Evolutionary conservation across 92 coral and sea anemone species (phyloP).

Genomic region (Ricordea florida): DNA sequence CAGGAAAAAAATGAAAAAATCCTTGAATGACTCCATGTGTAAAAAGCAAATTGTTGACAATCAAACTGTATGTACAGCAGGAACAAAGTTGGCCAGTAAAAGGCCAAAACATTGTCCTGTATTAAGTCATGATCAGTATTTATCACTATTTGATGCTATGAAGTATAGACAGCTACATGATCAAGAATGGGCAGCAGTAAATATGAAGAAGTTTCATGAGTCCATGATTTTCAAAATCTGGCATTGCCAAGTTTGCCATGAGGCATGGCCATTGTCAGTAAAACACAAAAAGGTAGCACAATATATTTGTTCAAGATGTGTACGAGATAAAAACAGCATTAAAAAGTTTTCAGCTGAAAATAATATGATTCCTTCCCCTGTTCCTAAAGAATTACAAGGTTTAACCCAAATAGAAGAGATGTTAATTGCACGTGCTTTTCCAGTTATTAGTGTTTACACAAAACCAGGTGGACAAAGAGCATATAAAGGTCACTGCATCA

Average conservation of each 20-base stretch:
- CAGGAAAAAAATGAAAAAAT: neutral
- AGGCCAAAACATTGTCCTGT: neutral
- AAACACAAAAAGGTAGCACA: conserved; percentile 24
- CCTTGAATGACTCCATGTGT: neutral
- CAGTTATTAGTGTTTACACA: conserved; percentile 69
- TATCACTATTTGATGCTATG: conserved; percentile 2
- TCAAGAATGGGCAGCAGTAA: neutral
- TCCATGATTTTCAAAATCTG: conserved; percentile 12
- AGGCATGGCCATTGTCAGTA: conserved; percentile 57
- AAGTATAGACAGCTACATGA: neutral
- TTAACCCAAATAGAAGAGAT: conserved; percentile 79
- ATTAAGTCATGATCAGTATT: neutral
- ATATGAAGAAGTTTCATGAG: conserved; percentile 25
- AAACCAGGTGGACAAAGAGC: conserved; percentile 78
- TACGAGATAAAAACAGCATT: conserved; percentile 45
- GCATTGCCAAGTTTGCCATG: conserved; percentile 43
- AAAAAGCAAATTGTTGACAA: neutral
- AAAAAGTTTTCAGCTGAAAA: conserved; percentile 74
- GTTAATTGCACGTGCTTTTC: conserved; percentile 78
- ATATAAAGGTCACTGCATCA: conserved; percentile 68
- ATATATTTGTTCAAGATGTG: conserved; percentile 65
- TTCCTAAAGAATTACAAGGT: conserved; percentile 73
- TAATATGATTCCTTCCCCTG: conserved; percentile 62
- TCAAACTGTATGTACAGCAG: neutral
- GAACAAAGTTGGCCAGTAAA: neutral